phyloP scores from a whole-genome alignment of 2,888 invertebrate species.

The Notodonta dromedarius region DNA sequence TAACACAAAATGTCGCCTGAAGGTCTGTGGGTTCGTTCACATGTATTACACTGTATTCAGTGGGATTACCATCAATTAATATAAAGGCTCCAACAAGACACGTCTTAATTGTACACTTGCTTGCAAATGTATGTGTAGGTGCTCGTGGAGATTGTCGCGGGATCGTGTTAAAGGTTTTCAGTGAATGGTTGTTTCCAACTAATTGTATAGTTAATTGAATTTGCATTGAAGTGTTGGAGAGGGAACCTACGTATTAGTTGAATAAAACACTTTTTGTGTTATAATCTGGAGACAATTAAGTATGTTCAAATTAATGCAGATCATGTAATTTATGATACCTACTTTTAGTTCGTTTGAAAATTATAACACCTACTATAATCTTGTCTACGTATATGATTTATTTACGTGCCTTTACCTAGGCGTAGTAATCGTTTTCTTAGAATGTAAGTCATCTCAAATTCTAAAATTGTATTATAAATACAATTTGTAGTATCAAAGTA shows the following conservation, averaged over 20 bases:
- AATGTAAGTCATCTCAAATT: too few species aligned
- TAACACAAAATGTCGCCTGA: not conserved
- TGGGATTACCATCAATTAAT: not conserved
- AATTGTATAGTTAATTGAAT: not conserved
- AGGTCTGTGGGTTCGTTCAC: not conserved
- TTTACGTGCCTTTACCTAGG: too few species aligned
- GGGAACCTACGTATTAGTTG: too few species aligned
- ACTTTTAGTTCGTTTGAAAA: not conserved
- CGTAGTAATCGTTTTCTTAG: too few species aligned
- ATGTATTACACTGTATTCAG: not conserved
- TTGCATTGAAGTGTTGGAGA: not conserved
- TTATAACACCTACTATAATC: too few species aligned
- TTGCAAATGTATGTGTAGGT: not conserved
- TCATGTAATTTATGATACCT: not conserved
- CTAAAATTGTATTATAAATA: too few species aligned
- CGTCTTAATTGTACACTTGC: slow-evolving; percentile 8
- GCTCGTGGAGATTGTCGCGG: not conserved
- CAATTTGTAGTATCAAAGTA: too few species aligned
- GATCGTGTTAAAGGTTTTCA: not conserved
- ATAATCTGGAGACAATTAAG: too few species aligned
- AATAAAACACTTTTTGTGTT: too few species aligned
- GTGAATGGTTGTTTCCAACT: not conserved
- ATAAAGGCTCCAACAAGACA: not conserved
- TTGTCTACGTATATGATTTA: too few species aligned
- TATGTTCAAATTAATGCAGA: too few species aligned